A percentile compares a stretch with the other conserved stretches of the same genome.
phyloP scores from a whole-genome alignment of 2,113 vertebrate species.

The Phoxinus phoxinus region DNA sequence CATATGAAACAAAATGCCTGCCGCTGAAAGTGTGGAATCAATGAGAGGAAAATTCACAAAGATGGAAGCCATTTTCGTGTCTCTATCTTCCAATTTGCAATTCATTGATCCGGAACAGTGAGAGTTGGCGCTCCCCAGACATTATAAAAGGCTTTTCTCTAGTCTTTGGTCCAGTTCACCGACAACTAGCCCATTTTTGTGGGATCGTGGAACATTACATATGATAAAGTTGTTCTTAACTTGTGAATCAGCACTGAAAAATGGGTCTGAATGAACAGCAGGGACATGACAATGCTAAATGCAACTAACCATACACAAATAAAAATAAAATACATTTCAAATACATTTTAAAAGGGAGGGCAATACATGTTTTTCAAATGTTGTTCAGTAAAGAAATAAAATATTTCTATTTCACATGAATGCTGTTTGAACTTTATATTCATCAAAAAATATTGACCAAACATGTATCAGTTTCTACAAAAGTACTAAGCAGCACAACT shows the following conservation, averaged over 20 bases:
- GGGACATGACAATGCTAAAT: not conserved
- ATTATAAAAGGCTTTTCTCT: constrained; percentile 19
- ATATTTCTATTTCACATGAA: not conserved
- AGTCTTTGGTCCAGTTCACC: not conserved
- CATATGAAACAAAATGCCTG: constrained; percentile 8
- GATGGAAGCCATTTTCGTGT: constrained; percentile 21
- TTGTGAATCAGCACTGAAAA: not conserved
- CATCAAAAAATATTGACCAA: not conserved
- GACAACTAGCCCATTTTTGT: not conserved
- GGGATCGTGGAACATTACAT: not conserved
- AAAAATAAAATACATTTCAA: not conserved
- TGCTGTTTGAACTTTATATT: not conserved
- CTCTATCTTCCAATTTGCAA: constrained; percentile 48
- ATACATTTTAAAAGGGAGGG: not conserved
- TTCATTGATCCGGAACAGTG: constrained; percentile 36
- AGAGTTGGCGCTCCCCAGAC: constrained; percentile 8
- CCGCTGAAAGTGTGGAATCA: constrained; percentile 21
- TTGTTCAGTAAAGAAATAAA: not conserved
- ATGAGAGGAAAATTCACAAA: constrained; percentile 35
- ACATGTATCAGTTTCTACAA: not conserved
- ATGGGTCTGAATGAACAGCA: not conserved
- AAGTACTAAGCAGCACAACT: too few species aligned
- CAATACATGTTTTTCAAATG: not conserved
- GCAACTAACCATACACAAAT: not conserved
- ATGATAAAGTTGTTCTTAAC: not conserved